A percentile compares a stretch with the other conserved stretches of the same genome.
Evolutionary conservation across 2,797 vertebrate genomes (phyloP).

Genomic region (Callimico goeldii): DNA sequence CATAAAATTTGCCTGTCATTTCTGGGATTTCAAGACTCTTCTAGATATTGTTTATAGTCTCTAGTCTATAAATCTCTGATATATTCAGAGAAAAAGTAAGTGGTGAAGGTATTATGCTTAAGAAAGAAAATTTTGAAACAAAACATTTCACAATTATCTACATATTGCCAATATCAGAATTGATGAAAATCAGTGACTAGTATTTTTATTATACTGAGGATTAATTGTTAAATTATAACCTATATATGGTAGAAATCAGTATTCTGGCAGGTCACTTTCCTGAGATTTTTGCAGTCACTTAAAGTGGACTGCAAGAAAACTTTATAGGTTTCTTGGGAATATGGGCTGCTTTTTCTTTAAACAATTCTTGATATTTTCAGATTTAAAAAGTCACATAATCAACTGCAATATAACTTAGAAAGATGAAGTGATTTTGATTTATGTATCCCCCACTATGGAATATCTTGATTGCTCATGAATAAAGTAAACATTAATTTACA

Average conservation of each 20-base stretch:
- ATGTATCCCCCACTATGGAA: background rate
- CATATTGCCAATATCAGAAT: background rate
- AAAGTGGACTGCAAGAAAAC: background rate
- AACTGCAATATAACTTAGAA: slow-evolving; percentile 26
- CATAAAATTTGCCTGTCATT: background rate
- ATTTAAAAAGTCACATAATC: slow-evolving; percentile 32
- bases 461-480: slow-evolving; percentile 58
- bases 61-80: background rate
- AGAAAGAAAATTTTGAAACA: background rate
- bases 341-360: background rate
- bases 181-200: background rate
- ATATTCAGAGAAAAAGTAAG: background rate
- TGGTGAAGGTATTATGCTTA: background rate
- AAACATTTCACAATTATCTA: background rate
- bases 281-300: background rate
- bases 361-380: slow-evolving; percentile 33
- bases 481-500: slow-evolving; percentile 58
- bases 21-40: background rate
- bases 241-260: fast-evolving
- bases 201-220: background rate
- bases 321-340: background rate
- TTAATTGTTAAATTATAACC: background rate
- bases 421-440: slow-evolving; percentile 31
- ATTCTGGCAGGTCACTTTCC: background rate
- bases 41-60: background rate